These are phyloP conservation scores for Chloropsis cyanopogon DNA, from an alignment of 2,113 vertebrate genomes.

Conservation along the genomic window DNA sequence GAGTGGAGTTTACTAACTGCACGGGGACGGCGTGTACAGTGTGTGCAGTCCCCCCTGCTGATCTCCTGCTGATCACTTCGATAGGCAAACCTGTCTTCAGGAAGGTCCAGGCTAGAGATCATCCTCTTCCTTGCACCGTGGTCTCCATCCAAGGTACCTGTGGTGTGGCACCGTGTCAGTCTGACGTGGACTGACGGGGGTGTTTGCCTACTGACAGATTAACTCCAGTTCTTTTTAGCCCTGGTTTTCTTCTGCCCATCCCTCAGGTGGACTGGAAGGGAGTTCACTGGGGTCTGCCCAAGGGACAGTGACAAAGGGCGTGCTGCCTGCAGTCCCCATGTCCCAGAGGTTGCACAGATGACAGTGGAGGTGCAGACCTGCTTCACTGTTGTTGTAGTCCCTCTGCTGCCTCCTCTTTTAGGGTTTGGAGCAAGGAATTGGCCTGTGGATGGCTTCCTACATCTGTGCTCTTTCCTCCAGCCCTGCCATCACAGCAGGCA, in stretches of 20 bases:
- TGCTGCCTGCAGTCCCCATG: not conserved
- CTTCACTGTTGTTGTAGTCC: not conserved
- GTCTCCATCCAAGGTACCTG: slow-evolving; percentile 82
- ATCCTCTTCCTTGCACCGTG: slow-evolving; percentile 77
- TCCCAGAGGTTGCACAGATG: not conserved
- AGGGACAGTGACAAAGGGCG: not conserved
- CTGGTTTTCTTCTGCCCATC: not conserved
- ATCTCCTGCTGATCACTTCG: slow-evolving; percentile 67
- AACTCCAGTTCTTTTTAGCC: not conserved
- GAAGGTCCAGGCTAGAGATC: slow-evolving; percentile 86
- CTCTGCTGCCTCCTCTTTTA: not conserved
- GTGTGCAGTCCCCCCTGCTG: not conserved
- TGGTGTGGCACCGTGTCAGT: fast-evolving
- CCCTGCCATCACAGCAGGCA: not conserved
- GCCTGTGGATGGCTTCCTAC: not conserved
- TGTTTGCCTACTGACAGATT: not conserved
- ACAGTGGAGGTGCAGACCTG: not conserved
- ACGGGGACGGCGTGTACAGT: not conserved
- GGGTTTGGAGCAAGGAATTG: not conserved
- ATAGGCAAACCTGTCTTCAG: slow-evolving; percentile 84
- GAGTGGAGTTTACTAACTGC: slow-evolving; percentile 49
- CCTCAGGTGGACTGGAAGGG: not conserved
- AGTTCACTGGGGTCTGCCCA: not conserved
- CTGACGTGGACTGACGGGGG: not conserved
- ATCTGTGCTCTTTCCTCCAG: not conserved